These are phyloP conservation scores for Chymomyza procnemis DNA, from an alignment of 2,888 invertebrate species.

Conservation along the genomic window DNA sequence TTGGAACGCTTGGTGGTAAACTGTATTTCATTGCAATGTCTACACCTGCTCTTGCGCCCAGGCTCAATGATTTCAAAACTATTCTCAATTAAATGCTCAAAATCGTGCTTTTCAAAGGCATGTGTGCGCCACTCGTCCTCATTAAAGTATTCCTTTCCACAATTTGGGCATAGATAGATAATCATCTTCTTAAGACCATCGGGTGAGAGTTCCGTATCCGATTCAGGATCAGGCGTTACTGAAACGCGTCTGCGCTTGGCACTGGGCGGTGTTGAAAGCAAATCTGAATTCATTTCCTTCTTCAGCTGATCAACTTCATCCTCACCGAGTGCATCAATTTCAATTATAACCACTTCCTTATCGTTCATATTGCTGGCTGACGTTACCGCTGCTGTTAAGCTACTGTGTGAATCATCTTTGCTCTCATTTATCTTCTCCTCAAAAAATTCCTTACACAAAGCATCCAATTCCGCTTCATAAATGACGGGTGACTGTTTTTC, in stretches of 20 bases:
- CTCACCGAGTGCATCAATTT: constrained; percentile 61
- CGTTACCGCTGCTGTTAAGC: not conserved
- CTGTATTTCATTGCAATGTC: constrained; percentile 59
- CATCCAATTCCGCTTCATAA: constrained; percentile 38
- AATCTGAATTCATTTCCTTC: constrained; percentile 43
- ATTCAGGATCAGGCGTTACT: constrained; percentile 21
- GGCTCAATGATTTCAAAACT: constrained; percentile 60
- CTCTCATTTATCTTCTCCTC: constrained; percentile 34
- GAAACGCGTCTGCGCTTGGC: constrained; percentile 20
- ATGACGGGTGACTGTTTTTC: constrained; percentile 15
- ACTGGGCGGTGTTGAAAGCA: not conserved
- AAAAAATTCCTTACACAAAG: constrained; percentile 61
- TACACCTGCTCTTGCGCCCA: constrained; percentile 51
- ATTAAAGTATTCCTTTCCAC: constrained; percentile 58
- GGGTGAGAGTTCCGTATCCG: constrained; percentile 27
- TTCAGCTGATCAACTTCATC: constrained; percentile 55
- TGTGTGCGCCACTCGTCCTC: constrained; percentile 68
- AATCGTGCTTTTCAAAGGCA: constrained; percentile 66
- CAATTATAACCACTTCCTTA: constrained; percentile 57
- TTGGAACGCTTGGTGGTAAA: constrained; percentile 54
- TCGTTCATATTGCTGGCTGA: not conserved
- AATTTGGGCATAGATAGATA: constrained; percentile 68
- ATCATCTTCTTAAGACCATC: constrained; percentile 50
- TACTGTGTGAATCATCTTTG: not conserved
- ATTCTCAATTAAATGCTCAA: constrained; percentile 63